These are phyloP conservation scores for Bostrychus sinensis DNA, from an alignment of 2,113 vertebrate species.

Conservation along the genomic window DNA sequence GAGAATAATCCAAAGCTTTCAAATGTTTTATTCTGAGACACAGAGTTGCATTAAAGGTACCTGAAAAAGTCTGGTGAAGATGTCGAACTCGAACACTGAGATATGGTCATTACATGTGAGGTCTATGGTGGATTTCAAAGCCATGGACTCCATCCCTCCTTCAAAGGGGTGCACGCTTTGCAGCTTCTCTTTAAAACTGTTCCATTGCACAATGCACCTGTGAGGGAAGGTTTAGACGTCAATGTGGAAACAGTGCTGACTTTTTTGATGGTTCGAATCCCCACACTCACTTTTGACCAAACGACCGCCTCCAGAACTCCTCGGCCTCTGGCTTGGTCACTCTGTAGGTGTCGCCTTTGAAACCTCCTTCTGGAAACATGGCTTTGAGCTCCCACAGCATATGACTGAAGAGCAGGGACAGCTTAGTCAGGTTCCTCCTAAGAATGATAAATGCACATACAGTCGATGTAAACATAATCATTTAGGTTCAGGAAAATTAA, in stretches of 20 bases:
- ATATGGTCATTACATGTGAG: slow-evolving; percentile 87
- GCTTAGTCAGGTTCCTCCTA: slow-evolving; percentile 86
- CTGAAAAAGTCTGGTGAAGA: slow-evolving; percentile 91
- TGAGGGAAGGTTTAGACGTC: not conserved
- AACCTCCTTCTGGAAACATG: slow-evolving; percentile 80
- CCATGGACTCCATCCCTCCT: slow-evolving; percentile 81
- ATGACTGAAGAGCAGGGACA: slow-evolving; percentile 89
- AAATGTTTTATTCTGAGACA: not conserved
- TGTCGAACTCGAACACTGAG: slow-evolving; percentile 91
- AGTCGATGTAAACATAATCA: not conserved
- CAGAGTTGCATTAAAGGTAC: slow-evolving; percentile 52
- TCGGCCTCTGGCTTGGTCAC: slow-evolving; percentile 75
- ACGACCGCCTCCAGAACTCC: slow-evolving; percentile 83
- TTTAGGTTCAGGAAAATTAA: too few relatives aligned
- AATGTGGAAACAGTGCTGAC: not conserved
- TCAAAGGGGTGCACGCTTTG: slow-evolving; percentile 76
- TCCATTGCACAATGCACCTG: slow-evolving; percentile 88
- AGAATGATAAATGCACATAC: slow-evolving; percentile 6
- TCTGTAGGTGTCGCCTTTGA: slow-evolving; percentile 80
- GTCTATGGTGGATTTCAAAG: slow-evolving; percentile 86
- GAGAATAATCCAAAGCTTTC: not conserved
- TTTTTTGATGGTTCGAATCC: not conserved
- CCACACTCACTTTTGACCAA: slow-evolving; percentile 78
- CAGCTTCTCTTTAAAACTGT: slow-evolving; percentile 78
- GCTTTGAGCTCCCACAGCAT: slow-evolving; percentile 83